Evolutionary conservation across 2,888 invertebrate genomes (phyloP), one percentile per base, ranked within the genome.

Genomic region (Orchestes rusci): DNA sequence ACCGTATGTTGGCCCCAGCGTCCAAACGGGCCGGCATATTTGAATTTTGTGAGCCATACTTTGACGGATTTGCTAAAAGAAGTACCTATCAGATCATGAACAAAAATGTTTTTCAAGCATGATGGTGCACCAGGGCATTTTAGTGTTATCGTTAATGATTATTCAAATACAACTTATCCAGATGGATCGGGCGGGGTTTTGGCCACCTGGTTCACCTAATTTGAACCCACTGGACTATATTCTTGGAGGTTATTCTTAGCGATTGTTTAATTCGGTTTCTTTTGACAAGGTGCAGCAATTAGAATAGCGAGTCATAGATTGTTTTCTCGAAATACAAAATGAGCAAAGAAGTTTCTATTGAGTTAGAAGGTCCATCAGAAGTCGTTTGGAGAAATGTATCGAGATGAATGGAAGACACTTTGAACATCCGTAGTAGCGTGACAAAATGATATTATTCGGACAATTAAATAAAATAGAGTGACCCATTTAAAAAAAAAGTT

Each of bases 1-100:
- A 38, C 38, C 28, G 15, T 29, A 38, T 28, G 38, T 38, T 38
- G 8, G 38, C 38, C 38, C 28, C 38, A 38, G 38, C 29, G 28
- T 38, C 28, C 28, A 38, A 27, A 38, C 18, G 28, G 16, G 28
- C 38, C 38, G 27, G 23, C 16, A 27, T 38, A 27, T 13, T 38
- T 30, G 28, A 23, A 38, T 28, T 38, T 38, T 27, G 12, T 38
- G 4, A 23, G 8, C 23, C n/a, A 38, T 27, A 28, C n/a, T 38
- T 38, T 38, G 28, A n/a, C n/a, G n/a, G n/a, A n/a, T n/a, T n/a
- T n/a, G n/a, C n/a, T n/a, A n/a, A 23, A 36, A 36, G 3, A 36
- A 13, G 32, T 32, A 16, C 32, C 32, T 10, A 13, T 13, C 32
- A 15, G 32, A 32, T 32, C 15, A 32, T 19, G 36, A 36, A 16